Conservation (phyloP, 2,113 vertebrate species). For the Tychaedon coryphoeus region DNA sequence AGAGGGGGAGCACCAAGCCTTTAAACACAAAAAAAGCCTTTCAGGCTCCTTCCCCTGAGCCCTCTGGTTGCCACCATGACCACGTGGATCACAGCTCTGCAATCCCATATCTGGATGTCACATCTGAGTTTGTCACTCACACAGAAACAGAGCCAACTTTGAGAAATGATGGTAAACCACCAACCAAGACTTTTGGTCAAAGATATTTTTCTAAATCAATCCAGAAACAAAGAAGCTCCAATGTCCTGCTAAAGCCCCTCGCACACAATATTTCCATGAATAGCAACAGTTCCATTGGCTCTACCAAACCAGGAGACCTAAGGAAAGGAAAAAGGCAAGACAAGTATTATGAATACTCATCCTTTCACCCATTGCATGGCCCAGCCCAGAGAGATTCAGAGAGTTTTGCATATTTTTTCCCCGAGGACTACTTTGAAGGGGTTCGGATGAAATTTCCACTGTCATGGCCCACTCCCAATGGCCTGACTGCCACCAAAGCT, state of each 20-base stretch:
- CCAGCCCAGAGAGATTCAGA: slow-evolving; percentile 65
- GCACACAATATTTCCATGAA: background rate
- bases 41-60: background rate
- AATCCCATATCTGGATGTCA: slow-evolving; percentile 78
- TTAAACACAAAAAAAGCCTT: background rate
- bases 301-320: background rate
- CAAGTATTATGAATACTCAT: slow-evolving; percentile 43
- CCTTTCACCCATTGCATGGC: slow-evolving; percentile 36
- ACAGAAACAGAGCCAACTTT: slow-evolving; percentile 18
- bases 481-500: slow-evolving; percentile 75
- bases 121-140: slow-evolving; percentile 69
- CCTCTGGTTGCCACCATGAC: slow-evolving; percentile 64
- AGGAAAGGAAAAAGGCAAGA: slow-evolving; percentile 28
- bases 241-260: background rate
- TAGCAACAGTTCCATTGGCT: background rate
- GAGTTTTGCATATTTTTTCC: slow-evolving; percentile 79
- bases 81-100: slow-evolving; percentile 74
- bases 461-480: slow-evolving; percentile 76
- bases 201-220: slow-evolving; percentile 8
- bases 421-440: slow-evolving; percentile 77
- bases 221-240: background rate
- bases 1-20: slow-evolving; percentile 21
- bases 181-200: background rate
- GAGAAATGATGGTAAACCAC: slow-evolving; percentile 13
- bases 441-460: slow-evolving; percentile 8